phyloP scores from a whole-genome alignment of 2,888 invertebrate genomes.

The Microplitis deprimator region DNA sequence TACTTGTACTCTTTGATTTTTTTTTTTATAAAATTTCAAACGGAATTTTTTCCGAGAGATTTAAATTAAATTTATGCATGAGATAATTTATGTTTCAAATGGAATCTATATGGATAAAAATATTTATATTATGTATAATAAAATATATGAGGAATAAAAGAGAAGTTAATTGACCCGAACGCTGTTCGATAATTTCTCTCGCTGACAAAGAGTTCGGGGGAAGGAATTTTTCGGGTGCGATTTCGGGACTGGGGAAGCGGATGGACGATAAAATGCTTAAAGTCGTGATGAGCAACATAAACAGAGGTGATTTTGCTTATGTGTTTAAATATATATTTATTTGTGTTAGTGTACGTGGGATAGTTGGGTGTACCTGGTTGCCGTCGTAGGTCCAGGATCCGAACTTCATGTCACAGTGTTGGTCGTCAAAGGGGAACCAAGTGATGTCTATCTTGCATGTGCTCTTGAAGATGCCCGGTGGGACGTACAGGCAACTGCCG shows the following conservation, averaged over 20 bases:
- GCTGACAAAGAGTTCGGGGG: neutral
- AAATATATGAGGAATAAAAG: too few species aligned
- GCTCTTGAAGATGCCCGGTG: conserved; percentile 99
- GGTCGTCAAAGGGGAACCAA: conserved; percentile 99
- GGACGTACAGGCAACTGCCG: conserved; percentile 99
- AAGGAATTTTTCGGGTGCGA: neutral
- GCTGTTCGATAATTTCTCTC: neutral
- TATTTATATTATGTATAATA: too few species aligned
- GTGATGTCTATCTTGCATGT: conserved; percentile 99
- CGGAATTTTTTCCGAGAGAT: neutral
- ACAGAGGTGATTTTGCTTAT: conserved; percentile 23
- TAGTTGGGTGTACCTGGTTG: conserved; percentile 83
- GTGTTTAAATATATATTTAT: conserved; percentile 48
- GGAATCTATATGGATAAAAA: too few species aligned
- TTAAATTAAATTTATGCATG: neutral
- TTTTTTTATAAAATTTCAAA: neutral
- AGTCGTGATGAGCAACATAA: neutral
- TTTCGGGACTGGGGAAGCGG: too few species aligned
- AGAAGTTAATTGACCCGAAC: neutral
- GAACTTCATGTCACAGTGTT: conserved; percentile 99
- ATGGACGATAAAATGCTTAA: too few species aligned
- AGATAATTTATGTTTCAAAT: neutral
- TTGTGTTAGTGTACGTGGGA: conserved; percentile 58
- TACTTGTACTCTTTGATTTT: neutral
- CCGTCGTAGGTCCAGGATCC: conserved; percentile 99